A percentile compares a stretch with the other conserved stretches of the same genome.
Evolutionary conservation across 2,797 vertebrate species (phyloP).

Genomic region (Aulostomus chinensis): DNA sequence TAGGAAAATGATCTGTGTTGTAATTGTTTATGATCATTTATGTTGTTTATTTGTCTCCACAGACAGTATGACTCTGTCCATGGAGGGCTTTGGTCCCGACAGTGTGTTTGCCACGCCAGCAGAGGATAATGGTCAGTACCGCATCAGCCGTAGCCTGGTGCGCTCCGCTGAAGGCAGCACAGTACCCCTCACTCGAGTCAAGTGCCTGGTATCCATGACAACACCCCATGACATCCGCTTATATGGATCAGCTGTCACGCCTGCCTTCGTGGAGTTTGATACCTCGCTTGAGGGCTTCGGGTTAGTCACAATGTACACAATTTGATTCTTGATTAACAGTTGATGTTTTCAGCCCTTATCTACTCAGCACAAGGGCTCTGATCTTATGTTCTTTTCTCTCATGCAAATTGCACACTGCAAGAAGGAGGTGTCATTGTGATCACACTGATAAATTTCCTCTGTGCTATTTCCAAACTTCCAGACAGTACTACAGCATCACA

Average conservation of each 20-base stretch:
- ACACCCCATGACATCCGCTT: slow-evolving; percentile 98
- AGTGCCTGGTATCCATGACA: slow-evolving; percentile 99
- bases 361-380: too few species aligned
- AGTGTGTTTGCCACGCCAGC: slow-evolving; percentile 88
- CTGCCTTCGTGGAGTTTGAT: slow-evolving; percentile 97
- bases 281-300: slow-evolving; percentile 95
- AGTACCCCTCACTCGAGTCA: slow-evolving; percentile 95
- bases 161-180: slow-evolving; percentile 96
- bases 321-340: too few species aligned
- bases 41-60: slow-evolving; percentile 5
- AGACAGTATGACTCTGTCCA: slow-evolving; percentile 92
- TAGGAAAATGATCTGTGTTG: too few species aligned
- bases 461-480: too few species aligned
- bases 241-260: slow-evolving; percentile 92
- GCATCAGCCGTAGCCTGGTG: slow-evolving; percentile 95
- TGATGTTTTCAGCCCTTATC: too few species aligned
- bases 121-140: slow-evolving; percentile 92
- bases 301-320: slow-evolving; percentile 64
- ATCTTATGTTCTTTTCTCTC: too few species aligned
- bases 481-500: too few species aligned
- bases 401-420: too few species aligned
- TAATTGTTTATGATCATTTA: too few species aligned
- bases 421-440: too few species aligned
- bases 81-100: slow-evolving; percentile 92
- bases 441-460: too few species aligned